A percentile compares a stretch with the other conserved stretches of the same genome.
phyloP scores from a whole-genome alignment of 2,797 vertebrate genomes.

The Microctenopoma lineatum region DNA sequence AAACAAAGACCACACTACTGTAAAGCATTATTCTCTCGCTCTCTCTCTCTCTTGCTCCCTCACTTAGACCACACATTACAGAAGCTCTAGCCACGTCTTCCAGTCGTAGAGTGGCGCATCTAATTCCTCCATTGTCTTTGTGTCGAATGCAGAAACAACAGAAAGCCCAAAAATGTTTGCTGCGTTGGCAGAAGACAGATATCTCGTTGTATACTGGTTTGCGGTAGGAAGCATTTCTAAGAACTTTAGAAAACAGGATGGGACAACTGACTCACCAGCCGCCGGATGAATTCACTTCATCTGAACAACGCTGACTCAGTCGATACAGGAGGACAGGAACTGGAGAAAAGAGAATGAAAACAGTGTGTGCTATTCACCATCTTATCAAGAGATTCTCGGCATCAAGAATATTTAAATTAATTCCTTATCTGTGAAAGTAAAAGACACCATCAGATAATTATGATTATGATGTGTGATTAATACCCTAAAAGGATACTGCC shows the following conservation, averaged over 20 bases:
- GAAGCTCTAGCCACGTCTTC: slow-evolving; percentile 43
- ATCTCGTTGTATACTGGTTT: slow-evolving; percentile 19
- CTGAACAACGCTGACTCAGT: slow-evolving; percentile 4
- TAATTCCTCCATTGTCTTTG: slow-evolving; percentile 38
- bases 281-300: slow-evolving; percentile 38
- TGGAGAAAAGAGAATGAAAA: neutral
- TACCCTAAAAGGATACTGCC: neutral
- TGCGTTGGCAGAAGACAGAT: slow-evolving; percentile 35
- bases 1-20: too few species aligned
- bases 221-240: slow-evolving; percentile 55
- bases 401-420: neutral
- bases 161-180: slow-evolving; percentile 37
- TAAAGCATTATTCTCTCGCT: neutral
- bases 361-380: neutral
- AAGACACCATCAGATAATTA: too few species aligned
- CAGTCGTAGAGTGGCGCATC: slow-evolving; percentile 28
- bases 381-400: neutral
- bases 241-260: slow-evolving; percentile 51
- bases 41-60: neutral
- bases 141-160: slow-evolving; percentile 28
- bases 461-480: neutral
- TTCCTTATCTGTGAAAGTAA: too few species aligned
- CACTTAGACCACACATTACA: neutral
- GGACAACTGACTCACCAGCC: slow-evolving; percentile 58
- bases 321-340: neutral